Conservation (phyloP, 2,888 invertebrate species). For the Drosophila putrida region DNA sequence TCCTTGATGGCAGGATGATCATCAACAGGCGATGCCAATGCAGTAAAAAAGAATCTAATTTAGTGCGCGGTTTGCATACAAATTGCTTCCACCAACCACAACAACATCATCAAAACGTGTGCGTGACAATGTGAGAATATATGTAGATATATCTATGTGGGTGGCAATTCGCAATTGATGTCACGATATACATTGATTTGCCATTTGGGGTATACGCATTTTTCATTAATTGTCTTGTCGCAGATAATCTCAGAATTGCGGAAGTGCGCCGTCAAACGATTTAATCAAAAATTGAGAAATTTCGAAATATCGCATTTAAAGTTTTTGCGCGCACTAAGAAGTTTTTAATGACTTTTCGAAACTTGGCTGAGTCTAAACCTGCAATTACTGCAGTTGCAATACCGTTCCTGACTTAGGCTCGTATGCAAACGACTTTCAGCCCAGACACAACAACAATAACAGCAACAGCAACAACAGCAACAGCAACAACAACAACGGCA, state of each 20-base stretch:
- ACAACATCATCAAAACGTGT: conserved; percentile 32
- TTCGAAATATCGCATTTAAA: conserved; percentile 71
- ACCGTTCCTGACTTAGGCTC: conserved; percentile 30
- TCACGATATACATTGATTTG: conserved; percentile 85
- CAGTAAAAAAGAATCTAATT: conserved; percentile 84
- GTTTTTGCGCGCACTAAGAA: conserved; percentile 65
- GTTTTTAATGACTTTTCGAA: conserved; percentile 84
- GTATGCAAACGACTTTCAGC: conserved; percentile 46
- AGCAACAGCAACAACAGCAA: conserved; percentile 8
- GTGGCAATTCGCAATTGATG: conserved; percentile 75
- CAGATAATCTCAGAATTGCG: conserved; percentile 33
- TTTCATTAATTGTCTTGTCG: conserved; percentile 82
- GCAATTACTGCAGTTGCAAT: conserved; percentile 71
- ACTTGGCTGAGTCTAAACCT: conserved; percentile 64
- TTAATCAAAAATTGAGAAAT: conserved; percentile 83
- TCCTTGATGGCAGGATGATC: conserved; percentile 56
- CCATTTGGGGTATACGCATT: conserved; percentile 78
- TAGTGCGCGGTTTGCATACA: conserved; percentile 84
- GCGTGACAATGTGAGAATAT: conserved; percentile 67
- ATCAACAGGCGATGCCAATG: conserved; percentile 69
- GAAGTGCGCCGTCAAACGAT: conserved; percentile 56
- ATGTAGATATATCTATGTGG: conserved; percentile 22
- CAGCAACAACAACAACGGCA: conserved; percentile 29
- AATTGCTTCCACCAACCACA: conserved; percentile 56
- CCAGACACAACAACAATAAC: conserved; percentile 46